phyloP scores from a whole-genome alignment of 2,797 vertebrate genomes.

The Enteromius radiatus region DNA sequence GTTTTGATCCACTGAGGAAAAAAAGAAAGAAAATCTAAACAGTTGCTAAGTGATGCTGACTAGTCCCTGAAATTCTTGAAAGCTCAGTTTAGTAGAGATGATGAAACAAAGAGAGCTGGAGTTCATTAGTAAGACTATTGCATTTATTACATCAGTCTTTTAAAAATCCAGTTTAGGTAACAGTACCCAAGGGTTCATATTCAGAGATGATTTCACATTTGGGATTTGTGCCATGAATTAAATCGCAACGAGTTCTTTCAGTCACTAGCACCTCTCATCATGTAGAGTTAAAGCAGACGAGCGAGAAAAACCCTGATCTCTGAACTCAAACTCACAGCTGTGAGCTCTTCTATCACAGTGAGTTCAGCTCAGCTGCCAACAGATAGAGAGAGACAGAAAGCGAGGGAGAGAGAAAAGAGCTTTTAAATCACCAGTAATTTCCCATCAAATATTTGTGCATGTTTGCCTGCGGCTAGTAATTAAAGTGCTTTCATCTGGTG shows the following conservation, averaged over 20 bases:
- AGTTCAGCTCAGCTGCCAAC: conserved; percentile 47
- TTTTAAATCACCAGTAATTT: conserved; percentile 63
- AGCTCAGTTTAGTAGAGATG: not conserved
- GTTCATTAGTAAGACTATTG: not conserved
- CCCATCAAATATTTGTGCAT: conserved; percentile 67
- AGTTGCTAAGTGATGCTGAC: conserved; percentile 11
- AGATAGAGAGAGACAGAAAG: conserved; percentile 36
- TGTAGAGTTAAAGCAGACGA: conserved; percentile 29
- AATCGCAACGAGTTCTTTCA: conserved; percentile 3
- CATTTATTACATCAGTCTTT: conserved; percentile 22
- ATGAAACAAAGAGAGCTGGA: conserved; percentile 8
- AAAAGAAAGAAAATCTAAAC: not conserved
- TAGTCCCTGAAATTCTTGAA: not conserved
- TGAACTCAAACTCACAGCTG: conserved; percentile 45
- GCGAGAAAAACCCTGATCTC: conserved; percentile 34
- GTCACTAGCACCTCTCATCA: conserved; percentile 26
- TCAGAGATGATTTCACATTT: conserved; percentile 24
- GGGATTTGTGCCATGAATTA: conserved; percentile 19
- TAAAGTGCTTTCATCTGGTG: conserved; percentile 73
- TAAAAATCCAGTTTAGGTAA: conserved; percentile 29
- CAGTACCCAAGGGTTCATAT: not conserved
- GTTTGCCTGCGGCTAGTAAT: conserved; percentile 72
- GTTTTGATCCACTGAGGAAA: not conserved
- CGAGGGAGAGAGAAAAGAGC: conserved; percentile 51
- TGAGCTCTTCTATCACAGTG: conserved; percentile 48